phyloP scores from a whole-genome alignment of 1,140 invertebrate species.

The Drosophila equinoxialis region DNA sequence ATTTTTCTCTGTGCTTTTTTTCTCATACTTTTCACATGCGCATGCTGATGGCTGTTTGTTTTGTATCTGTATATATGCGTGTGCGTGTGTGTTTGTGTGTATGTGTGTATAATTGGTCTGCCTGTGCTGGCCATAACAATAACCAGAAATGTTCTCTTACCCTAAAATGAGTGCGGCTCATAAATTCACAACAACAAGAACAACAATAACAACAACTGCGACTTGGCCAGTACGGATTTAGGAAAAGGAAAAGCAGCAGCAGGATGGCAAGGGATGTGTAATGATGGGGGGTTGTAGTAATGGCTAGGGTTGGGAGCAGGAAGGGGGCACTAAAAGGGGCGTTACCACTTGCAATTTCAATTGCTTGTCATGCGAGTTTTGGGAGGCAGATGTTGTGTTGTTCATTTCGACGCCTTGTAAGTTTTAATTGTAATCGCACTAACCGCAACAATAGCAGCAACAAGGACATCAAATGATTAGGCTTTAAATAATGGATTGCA shows the following conservation, averaged over 20 bases:
- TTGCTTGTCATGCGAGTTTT: constrained; percentile 51
- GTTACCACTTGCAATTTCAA: constrained; percentile 64
- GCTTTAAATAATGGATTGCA: constrained; percentile 78
- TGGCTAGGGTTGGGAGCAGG: background rate
- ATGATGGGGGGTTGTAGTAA: too few relatives aligned
- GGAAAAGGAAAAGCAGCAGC: background rate
- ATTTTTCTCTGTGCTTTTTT: background rate
- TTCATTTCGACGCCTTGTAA: constrained; percentile 76
- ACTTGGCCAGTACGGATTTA: constrained; percentile 27
- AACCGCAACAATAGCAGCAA: constrained; percentile 11
- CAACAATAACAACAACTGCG: constrained; percentile 37
- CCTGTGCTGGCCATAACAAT: constrained; percentile 61
- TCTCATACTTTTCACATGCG: background rate
- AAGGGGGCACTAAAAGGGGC: constrained; percentile 23
- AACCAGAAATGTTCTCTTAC: constrained; percentile 62
- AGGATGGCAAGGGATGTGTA: background rate
- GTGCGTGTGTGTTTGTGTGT: background rate
- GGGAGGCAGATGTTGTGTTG: constrained; percentile 50
- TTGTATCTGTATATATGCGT: background rate
- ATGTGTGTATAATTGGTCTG: constrained; percentile 57
- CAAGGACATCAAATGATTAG: constrained; percentile 55
- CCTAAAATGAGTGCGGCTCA: constrained; percentile 62
- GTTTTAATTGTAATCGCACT: constrained; percentile 73
- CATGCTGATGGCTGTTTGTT: background rate
- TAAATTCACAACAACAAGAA: constrained; percentile 69